phyloP scores from a whole-genome alignment of 2,797 vertebrate species.

The Sciaenops ocellatus region DNA sequence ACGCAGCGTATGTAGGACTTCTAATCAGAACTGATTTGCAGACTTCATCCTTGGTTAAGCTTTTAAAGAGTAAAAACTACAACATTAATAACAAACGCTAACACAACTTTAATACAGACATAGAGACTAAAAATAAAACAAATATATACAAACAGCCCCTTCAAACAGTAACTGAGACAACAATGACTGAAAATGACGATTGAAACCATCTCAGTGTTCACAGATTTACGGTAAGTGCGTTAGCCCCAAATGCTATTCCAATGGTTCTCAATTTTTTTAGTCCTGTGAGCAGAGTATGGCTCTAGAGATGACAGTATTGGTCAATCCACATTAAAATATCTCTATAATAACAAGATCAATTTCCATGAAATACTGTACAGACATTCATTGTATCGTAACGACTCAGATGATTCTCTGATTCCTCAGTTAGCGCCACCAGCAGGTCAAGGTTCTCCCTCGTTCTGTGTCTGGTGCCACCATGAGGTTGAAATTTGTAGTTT shows the following conservation, averaged over 20 bases:
- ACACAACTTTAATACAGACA: too few relatives aligned
- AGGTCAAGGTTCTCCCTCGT: not conserved
- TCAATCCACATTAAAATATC: not conserved
- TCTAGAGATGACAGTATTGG: not conserved
- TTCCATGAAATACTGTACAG: not conserved
- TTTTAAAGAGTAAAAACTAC: too few relatives aligned
- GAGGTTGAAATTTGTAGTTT: not conserved
- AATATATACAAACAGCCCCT: too few relatives aligned
- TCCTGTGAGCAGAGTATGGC: not conserved
- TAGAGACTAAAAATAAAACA: too few relatives aligned
- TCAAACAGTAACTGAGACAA: too few relatives aligned
- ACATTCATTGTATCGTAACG: not conserved
- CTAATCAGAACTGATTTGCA: too few relatives aligned
- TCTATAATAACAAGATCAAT: not conserved
- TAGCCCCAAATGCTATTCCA: conserved; percentile 10
- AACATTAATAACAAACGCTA: too few relatives aligned
- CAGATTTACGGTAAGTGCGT: too few relatives aligned
- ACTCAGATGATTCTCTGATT: not conserved
- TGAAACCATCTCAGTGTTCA: too few relatives aligned
- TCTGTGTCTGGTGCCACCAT: not conserved
- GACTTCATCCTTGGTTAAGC: too few relatives aligned
- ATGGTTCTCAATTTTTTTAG: conserved; percentile 1
- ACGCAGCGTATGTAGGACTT: too few relatives aligned
- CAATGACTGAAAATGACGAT: too few relatives aligned
- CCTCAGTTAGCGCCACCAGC: not conserved